Evolutionary conservation across 2,113 vertebrate genomes (phyloP), one percentile per base, ranked within the genome.

Genomic region (Beaufortia kweichowensis): DNA sequence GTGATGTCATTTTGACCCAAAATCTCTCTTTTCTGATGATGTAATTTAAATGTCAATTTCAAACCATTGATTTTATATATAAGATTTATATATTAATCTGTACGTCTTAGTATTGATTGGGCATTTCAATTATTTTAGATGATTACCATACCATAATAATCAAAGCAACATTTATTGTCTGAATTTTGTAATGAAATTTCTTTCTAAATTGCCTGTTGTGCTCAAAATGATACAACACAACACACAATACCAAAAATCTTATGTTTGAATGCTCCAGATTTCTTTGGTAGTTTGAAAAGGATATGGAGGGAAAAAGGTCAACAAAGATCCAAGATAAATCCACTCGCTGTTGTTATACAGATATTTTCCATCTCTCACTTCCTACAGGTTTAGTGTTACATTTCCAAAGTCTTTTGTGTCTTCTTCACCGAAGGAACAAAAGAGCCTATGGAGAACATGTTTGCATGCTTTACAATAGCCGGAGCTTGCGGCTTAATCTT

Each of bases 351-450:
- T 78, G 79, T 76, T 75, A 80, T 86, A 82, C 78, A 87, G n/a
- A n/a, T n/a, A n/a, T n/a, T 81, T 48, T 41, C 24, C 62, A 65
- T 48, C 41, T 12, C 66, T 64, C n/a, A 66, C 76, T 68, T 84
- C 79, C 55, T 43, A 88, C 85, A 86, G 90, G 85, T 64, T 77
- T 26, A 68, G 82, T 69, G 77, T 35, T 65, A 33, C 68, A 71
- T 84, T 81, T 83, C 57, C 33, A 81, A 70, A 80, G 33, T 57
- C 56, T 55, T 76, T 77, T 72, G 66, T 80, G 43, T 86, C 83
- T 73, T 80, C 31, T 67, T 62, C 61, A 31, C 43, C 19, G 48
- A n/a, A 70, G 77, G 85, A 83, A 89, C 87, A 86, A 91, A 77
- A 33, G 48, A 65, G 72, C 71, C 43, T 64, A 68, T 73, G 70